phyloP scores from a whole-genome alignment of 2,797 vertebrate genomes.

The Oophaga sylvatica region DNA sequence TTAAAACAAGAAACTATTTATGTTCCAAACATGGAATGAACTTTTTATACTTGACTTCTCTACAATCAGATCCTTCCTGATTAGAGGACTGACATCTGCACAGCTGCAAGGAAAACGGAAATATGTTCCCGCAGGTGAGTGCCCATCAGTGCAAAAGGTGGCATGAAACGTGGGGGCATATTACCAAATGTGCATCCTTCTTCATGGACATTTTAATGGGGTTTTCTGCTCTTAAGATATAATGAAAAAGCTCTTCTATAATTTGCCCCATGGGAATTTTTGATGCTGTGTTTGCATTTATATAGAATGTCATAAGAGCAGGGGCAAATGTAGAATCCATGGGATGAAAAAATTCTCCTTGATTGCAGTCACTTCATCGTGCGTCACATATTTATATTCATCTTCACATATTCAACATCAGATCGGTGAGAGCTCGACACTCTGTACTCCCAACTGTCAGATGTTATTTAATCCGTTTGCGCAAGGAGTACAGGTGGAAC shows the following conservation, averaged over 20 bases:
- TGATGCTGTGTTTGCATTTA: too few relatives aligned
- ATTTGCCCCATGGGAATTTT: too few relatives aligned
- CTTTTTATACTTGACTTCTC: background rate
- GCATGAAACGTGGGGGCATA: background rate
- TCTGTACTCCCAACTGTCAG: too few relatives aligned
- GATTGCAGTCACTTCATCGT: background rate
- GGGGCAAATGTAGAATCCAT: too few relatives aligned
- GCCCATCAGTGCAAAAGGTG: background rate
- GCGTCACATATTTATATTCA: background rate
- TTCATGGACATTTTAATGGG: background rate
- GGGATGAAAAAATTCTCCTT: background rate
- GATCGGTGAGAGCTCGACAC: too few relatives aligned
- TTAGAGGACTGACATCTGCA: background rate
- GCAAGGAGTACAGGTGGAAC: too few relatives aligned
- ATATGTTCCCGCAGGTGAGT: background rate
- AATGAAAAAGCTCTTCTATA: too few relatives aligned
- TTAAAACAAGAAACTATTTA: slow-evolving; percentile 15
- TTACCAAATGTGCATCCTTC: background rate
- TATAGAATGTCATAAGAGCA: too few relatives aligned
- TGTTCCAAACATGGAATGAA: background rate
- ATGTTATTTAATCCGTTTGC: too few relatives aligned
- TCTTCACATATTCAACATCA: background rate
- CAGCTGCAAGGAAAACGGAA: background rate
- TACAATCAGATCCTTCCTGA: background rate
- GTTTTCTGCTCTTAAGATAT: too few relatives aligned